A percentile compares a stretch with the other conserved stretches of the same genome.
phyloP scores from a whole-genome alignment of 2,113 vertebrate genomes.

The Columbina picui region DNA sequence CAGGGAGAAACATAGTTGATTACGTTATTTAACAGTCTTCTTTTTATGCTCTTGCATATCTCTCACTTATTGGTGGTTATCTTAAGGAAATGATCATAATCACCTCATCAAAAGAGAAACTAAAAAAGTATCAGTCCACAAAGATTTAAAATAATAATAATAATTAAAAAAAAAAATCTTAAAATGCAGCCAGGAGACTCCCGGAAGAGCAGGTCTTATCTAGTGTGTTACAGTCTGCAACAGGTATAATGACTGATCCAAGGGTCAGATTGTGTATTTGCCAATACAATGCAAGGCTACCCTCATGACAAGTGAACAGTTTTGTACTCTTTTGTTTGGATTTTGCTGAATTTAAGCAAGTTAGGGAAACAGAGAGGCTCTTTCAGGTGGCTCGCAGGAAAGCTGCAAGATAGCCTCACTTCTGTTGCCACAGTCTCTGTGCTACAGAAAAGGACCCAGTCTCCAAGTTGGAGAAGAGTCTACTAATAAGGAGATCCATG shows the following conservation, averaged over 20 bases:
- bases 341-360: not conserved
- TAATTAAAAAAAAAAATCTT: not conserved
- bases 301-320: not conserved
- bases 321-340: not conserved
- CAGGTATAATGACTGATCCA: not conserved
- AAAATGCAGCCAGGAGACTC: not conserved
- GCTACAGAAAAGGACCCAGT: not conserved
- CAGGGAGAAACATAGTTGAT: not conserved
- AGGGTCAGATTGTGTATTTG: not conserved
- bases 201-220: not conserved
- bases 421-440: not conserved
- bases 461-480: not conserved
- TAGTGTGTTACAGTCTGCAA: not conserved
- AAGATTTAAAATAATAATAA: not conserved
- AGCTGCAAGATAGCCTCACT: not conserved
- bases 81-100: not conserved
- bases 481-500: not conserved
- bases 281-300: not conserved
- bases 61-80: not conserved
- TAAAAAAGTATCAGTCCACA: not conserved
- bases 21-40: not conserved
- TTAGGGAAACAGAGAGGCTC: rapidly evolving
- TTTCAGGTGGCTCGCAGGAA: not conserved
- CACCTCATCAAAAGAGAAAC: not conserved
- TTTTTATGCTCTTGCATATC: not conserved